Evolutionary conservation across 2,888 invertebrate genomes (phyloP), one percentile per base, ranked within the genome.

Genomic region (Drosophila borborema): DNA sequence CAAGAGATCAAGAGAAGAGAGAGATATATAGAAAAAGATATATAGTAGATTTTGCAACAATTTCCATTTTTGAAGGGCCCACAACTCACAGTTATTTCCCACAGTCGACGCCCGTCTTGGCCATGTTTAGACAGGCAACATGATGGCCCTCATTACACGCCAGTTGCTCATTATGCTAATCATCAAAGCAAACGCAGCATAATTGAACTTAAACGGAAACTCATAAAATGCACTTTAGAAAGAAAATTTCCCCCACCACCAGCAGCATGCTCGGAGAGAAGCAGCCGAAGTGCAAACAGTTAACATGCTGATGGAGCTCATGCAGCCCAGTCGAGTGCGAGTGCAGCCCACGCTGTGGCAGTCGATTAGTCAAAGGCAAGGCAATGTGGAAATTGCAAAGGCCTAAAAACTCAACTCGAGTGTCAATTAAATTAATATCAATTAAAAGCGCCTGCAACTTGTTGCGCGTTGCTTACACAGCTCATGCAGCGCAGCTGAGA

Each of bases 371-470:
- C 77, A 66, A 74, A 63, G 38, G 28, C 71, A 36, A 53, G 49
- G 63, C 51, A 53, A 3, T 14, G 28, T 41, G 23, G 36, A 12
- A 56, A 54, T 48, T 64, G 72, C 58, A 48, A 45, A 79, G 69
- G 80, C 77, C 75, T 75, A 82, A 79, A 70, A 79, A 72, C 77
- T 74, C 70, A 54, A 82, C 82, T 83, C 84, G 61, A 86, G 86
- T 89, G 86, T 89, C 86, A 86, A 86, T 89, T 89, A 89, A 86
- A 86, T 86, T 89, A 86, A 86, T 89, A 86, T 89, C 86, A 86
- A 86, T 86, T 89, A 86, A 86, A 89, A 87, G 77, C 82, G 65
- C 56, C 77, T 74, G 86, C 86, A 89, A 89, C 82, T 87, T 86
- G 89, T 78, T 81, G 82, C 86, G 34, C 51, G 71, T n/a, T 70